Evolutionary conservation across 2,113 vertebrate species (phyloP).

Genomic region (Collichthys lucidus): DNA sequence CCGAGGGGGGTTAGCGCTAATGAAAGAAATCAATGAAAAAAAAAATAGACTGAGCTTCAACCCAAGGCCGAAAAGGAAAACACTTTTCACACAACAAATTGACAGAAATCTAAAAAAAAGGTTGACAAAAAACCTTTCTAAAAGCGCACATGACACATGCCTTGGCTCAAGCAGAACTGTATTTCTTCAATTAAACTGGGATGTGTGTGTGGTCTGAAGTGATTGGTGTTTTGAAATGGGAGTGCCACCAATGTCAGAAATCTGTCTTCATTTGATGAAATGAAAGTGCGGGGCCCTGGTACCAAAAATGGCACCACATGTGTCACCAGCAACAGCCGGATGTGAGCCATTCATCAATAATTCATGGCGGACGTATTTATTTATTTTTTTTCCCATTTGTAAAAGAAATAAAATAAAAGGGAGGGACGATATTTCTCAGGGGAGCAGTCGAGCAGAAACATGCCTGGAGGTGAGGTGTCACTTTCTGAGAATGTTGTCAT

Average conservation of each 20-base stretch:
- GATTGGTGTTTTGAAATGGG: conserved; percentile 53
- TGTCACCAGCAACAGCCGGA: conserved; percentile 43
- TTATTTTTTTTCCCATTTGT: conserved; percentile 37
- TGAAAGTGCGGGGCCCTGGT: conserved; percentile 50
- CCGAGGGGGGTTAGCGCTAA: background rate
- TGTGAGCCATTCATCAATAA: conserved; percentile 68
- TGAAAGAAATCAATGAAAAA: background rate
- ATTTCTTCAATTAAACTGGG: conserved; percentile 26
- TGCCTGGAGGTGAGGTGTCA: conserved; percentile 49
- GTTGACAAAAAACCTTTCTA: conserved; percentile 3
- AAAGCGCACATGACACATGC: conserved; percentile 8
- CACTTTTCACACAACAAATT: background rate
- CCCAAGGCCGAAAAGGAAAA: background rate
- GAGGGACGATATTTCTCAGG: conserved; percentile 14
- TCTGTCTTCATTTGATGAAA: conserved; percentile 70
- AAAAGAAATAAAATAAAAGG: conserved; percentile 37
- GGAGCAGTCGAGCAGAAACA: conserved; percentile 57
- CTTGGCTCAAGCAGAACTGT: conserved; percentile 4
- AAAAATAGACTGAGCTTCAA: background rate
- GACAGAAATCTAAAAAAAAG: background rate
- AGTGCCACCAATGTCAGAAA: conserved; percentile 53
- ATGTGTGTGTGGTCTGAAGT: conserved; percentile 22
- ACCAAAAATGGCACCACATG: conserved; percentile 34
- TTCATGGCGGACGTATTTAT: conserved; percentile 60
- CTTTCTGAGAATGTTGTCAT: conserved; percentile 26